Evolutionary conservation across 2,113 vertebrate species (phyloP), one percentile per base, ranked within the genome.

Genomic region (Glaucidium brasilianum): DNA sequence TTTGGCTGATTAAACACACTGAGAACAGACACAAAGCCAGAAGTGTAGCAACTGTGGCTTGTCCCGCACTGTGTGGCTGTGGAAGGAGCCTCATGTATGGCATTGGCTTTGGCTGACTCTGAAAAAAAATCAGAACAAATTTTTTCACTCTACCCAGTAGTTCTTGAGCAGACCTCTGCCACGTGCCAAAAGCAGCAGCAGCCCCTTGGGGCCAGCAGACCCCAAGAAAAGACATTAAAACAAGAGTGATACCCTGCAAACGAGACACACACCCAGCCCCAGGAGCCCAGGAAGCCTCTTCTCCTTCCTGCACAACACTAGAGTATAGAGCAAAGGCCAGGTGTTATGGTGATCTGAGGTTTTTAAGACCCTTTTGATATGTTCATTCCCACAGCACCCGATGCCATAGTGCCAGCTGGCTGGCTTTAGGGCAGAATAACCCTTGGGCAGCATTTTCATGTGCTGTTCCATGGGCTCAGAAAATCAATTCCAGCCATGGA

Each of bases 181-280:
- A 20, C 0, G 1, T 45, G 62, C 53, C 0, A 3, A 47, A 32
- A 75, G 27, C 1, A 1, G 45, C 47, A 63, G 56, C 56, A 41
- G 27, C 34, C 39, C 59, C 29, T 39, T 35, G 59, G 34, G 29
- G 25, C 41, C 58, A 39, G 58, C 41, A 56, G 7, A 50, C 25
- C 11, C 10, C 15, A 13, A 47, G 60, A 55, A 10, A 29, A 69
- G 62, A 53, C 1, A 1, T 29, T 25, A 30, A 69, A 82, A 75
- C 37, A 34, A n/a, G 10, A 75, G 29, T 29, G 15, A 60, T 18
- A 53, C 9, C 17, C 8, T 62, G 47, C 39, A 53, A 53, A 53
- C 3, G 45, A 75, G 19, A 7, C 43, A 45, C 43, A 17, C 43
- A 17, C 43, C 17, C 43, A 7, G 8, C 11, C 9, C 2, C 35